Conservation (phyloP, 2,113 vertebrate genomes). For the Gavia stellata region DNA sequence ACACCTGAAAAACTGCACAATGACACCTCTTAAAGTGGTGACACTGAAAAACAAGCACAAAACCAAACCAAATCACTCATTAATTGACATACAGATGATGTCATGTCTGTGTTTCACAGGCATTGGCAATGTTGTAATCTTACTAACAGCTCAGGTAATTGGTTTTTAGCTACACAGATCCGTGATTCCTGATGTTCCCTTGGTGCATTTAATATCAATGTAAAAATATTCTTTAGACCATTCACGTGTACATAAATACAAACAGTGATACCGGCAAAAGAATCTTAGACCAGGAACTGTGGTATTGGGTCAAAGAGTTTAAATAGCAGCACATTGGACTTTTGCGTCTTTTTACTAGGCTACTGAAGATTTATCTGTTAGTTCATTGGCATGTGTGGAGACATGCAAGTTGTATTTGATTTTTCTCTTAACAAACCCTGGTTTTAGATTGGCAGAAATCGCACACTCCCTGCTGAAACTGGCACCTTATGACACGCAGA, state of each 20-base stretch:
- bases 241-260: not conserved
- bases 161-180: not conserved
- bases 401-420: not conserved
- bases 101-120: not conserved
- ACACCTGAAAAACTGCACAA: not conserved
- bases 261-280: not conserved
- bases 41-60: not conserved
- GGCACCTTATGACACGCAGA: conserved; percentile 96
- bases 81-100: not conserved
- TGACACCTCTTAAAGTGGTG: not conserved
- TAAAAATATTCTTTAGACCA: not conserved
- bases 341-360: not conserved
- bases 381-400: not conserved
- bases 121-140: not conserved
- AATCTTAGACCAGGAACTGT: not conserved
- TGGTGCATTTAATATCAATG: not conserved
- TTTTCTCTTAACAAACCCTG: not conserved
- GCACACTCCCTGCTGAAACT: conserved; percentile 96
- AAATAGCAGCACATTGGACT: not conserved
- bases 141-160: not conserved
- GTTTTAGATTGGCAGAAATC: conserved; percentile 89
- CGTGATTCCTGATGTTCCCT: not conserved
- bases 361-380: not conserved
- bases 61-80: not conserved
- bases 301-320: not conserved